phyloP scores from a whole-genome alignment of 2,888 invertebrate genomes.

The Globia sparganii region DNA sequence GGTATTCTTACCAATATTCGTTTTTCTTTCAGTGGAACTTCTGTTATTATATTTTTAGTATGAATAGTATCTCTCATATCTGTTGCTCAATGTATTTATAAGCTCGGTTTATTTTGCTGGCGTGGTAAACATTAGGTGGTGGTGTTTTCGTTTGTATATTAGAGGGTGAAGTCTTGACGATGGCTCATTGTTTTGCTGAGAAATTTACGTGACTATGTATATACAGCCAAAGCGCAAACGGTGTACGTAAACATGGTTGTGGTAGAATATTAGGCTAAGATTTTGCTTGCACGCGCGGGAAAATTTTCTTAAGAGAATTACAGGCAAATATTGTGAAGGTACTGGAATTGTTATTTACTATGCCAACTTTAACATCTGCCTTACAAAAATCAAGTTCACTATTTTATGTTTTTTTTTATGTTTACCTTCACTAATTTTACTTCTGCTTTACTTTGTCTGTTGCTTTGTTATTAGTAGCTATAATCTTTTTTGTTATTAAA shows the following conservation, averaged over 20 bases:
- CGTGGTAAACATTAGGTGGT: conserved; percentile 50
- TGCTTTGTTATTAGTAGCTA: no score
- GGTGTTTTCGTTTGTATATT: conserved; percentile 58
- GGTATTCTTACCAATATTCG: not conserved
- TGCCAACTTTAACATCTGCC: no score
- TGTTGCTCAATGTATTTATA: conserved; percentile 59
- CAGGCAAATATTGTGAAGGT: conserved; percentile 22
- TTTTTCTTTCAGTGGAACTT: conserved; percentile 23
- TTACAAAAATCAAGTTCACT: no score
- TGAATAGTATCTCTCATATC: conserved; percentile 37
- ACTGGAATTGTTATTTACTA: conserved; percentile 9
- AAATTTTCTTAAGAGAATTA: conserved; percentile 35
- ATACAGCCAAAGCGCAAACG: conserved; percentile 25
- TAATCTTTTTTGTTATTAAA: no score
- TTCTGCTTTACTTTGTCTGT: no score
- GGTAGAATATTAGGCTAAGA: conserved; percentile 26
- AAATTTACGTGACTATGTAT: conserved; percentile 52
- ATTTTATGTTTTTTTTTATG: no score
- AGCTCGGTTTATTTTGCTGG: conserved; percentile 58
- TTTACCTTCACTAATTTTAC: no score
- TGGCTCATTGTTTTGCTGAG: conserved; percentile 39
- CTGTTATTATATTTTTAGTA: conserved; percentile 14
- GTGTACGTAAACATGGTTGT: conserved; percentile 26
- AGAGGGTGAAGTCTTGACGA: conserved; percentile 44
- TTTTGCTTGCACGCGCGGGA: conserved; percentile 4